Base-by-base conservation (phyloP, 2,888 invertebrate genomes). In the Tridacna crocea region DNA sequence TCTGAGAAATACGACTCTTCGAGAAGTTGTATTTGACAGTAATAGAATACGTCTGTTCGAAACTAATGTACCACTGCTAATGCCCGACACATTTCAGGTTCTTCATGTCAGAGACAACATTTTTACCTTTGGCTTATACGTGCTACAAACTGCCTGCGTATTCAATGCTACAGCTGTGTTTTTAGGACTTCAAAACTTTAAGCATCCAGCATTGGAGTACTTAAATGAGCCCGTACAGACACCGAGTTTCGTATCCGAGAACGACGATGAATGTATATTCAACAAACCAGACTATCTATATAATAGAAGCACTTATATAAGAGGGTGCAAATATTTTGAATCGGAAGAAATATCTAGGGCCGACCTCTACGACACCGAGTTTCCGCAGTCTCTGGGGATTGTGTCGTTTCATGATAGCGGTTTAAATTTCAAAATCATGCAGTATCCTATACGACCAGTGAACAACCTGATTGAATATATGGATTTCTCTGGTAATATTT, bases 31-130 rank as follows among this genome's bases (percentile, higher is more conserved):
- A 13, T 12, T 85, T 0, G 72, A 70, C 19, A 77, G 72, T 13
- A 85, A 85, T 72, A 68, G 79, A 55, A 77, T 85, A 0, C 48
- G 60, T n/a, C 13, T 65, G 24, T 1, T 83, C 24, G 85, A 83
- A 58, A 65, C 72, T n/a, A 79, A 83, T 75, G 63, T 75, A 0
- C 0, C 68, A 15, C 27, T 68, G 22, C 22, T 81, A 15, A 11
- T 79, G 0, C 83, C 85, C 17, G 46, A 63, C 2, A 60, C 77
- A 0, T 19, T 85, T 3, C 58, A 81, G 48, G 66, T 75, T 46
- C 0, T 83, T 13, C 74, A 48, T 8, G 36, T 72, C 0, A 70
- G 81, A 24, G 80, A 79, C 27, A 85, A 85, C 47, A 70, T 48
- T 11, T 75, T 83, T 26, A 81, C 81, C 17, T 83, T 80, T 55